Base-by-base conservation (phyloP, 2,888 invertebrate genomes). In the Noctuana brunneofusca region DNA sequence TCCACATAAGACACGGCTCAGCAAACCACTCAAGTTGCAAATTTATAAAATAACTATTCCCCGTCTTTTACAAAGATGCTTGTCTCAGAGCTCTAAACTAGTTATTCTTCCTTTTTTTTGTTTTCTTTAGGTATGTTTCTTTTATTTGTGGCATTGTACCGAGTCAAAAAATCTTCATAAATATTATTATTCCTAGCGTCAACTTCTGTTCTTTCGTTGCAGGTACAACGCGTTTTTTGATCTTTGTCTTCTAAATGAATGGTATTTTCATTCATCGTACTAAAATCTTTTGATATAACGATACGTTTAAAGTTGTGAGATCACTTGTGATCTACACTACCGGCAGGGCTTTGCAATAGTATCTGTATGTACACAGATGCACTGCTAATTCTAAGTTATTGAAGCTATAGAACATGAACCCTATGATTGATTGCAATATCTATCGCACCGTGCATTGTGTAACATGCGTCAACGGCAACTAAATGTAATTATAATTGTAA, bases 81-180 rank as follows among this genome's bases (percentile, higher is more conserved):
- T 38, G 30, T 54, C 46, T 55, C 46, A 22, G 50, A 38, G 27
- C 58, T 35, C 3, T 49, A 27, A 16, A 52, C n/a, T 38, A 14
- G 55, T 38, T 35, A 49, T 62, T 62, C 54, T 49, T 62, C 16
- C 18, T 49, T 54, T 35, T 50, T 62, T 58, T 56, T 56, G 24
- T 49, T 62, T 20, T 18, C 24, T 50, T 18, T 41, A 62, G 62
- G 60, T 62, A 20, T 35, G 27, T 41, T 62, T 62, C 41, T 27
- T 49, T 62, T 62, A 55, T 62, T 32, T 41, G 30, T 56, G 35
- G 30, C 22, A 55, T 48, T 27, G 49, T 30, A 30, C 49, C 38
- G 24, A 49, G 55, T 55, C 48, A 55, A 62, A 62, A 54, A 55
- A 62, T 62, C 55, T 55, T 38, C 55, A n/a, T n/a, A 16, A 24